phyloP scores from a whole-genome alignment of 2,888 invertebrate genomes.

The Sympetrum striolatum region DNA sequence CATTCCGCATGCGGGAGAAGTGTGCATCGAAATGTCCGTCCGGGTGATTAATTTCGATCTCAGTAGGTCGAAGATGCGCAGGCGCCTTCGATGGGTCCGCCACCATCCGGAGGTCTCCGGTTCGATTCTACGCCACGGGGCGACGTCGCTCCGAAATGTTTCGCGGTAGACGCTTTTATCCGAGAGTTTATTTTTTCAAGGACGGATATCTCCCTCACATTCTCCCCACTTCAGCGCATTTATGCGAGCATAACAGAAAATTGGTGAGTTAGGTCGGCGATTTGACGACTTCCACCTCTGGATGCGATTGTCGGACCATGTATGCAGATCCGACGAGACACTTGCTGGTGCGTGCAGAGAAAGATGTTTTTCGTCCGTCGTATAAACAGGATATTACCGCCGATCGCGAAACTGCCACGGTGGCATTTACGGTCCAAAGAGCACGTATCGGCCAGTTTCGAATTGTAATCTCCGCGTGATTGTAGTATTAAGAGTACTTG shows the following conservation, averaged over 20 bases:
- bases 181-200: neutral
- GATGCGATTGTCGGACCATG: neutral
- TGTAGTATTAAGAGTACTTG: too few species aligned
- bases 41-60: neutral
- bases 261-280: neutral
- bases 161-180: neutral
- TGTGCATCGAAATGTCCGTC: neutral
- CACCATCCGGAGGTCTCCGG: neutral
- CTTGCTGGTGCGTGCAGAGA: neutral
- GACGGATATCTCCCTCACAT: neutral
- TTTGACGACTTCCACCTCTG: neutral
- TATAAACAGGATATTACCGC: too few species aligned
- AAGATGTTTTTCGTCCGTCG: too few species aligned
- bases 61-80: neutral
- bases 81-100: neutral
- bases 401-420: too few species aligned
- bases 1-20: neutral
- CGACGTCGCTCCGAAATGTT: neutral
- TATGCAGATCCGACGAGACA: neutral
- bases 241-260: neutral
- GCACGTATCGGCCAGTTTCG: too few species aligned
- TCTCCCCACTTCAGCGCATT: neutral
- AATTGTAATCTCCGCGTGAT: too few species aligned
- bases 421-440: too few species aligned
- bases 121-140: neutral